A percentile compares a stretch with the other conserved stretches of the same genome.
Evolutionary conservation across 1,140 invertebrate genomes (phyloP).

Genomic region (Cydia strobilella): DNA sequence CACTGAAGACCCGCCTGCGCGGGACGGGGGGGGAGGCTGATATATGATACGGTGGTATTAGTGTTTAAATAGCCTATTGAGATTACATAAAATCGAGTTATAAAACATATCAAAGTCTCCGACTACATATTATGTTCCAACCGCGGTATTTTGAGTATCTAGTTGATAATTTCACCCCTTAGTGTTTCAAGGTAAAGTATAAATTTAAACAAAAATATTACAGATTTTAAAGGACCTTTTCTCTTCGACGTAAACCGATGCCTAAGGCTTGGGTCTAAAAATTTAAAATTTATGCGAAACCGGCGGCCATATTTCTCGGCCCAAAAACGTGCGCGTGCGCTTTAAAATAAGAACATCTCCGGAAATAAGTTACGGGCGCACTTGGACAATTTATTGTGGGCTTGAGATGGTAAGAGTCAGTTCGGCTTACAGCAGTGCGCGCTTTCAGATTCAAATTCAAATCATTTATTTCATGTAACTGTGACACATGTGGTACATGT

Average conservation of each 20-base stretch:
- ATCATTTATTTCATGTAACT: too few species aligned
- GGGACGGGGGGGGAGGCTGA: too few species aligned
- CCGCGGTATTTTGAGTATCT: neutral
- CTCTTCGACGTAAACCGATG: constrained; percentile 54
- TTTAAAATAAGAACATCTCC: constrained; percentile 65
- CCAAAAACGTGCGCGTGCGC: constrained; percentile 53
- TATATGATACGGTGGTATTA: too few species aligned
- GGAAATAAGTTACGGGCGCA: constrained; percentile 61
- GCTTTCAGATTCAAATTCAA: too few species aligned
- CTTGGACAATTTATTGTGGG: constrained; percentile 57
- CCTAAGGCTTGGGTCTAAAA: constrained; percentile 56
- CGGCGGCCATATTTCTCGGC: constrained; percentile 56
- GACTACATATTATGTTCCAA: too few species aligned
- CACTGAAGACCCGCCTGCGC: too few species aligned
- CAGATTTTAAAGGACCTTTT: constrained; percentile 37
- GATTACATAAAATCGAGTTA: neutral
- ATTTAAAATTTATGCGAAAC: constrained; percentile 63
- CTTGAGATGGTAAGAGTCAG: neutral
- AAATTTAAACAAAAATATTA: constrained; percentile 34
- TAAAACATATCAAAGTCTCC: too few species aligned
- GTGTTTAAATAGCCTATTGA: neutral
- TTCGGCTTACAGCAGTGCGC: neutral
- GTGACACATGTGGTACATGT: too few species aligned
- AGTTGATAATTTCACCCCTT: neutral
- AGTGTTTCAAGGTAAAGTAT: neutral